Evolutionary conservation across 2,113 vertebrate genomes (phyloP), one percentile per base, ranked within the genome.

Genomic region (Megaptera novaeangliae): DNA sequence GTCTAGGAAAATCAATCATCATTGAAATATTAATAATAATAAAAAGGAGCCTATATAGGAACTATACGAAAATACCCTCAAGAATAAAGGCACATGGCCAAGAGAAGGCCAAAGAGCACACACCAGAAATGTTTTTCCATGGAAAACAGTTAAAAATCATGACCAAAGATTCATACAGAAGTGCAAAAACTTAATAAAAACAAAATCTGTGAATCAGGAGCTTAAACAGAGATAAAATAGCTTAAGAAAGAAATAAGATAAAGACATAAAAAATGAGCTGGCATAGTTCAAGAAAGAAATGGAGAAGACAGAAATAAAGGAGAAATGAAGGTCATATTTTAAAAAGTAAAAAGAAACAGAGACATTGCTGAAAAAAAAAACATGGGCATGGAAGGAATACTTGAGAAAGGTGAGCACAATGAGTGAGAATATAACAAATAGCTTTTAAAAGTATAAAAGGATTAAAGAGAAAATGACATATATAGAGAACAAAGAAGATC

Each of bases 381-480:
- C n/a, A 61, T 34, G 4, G 39, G 10, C 75, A 44, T 44, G 21
- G 49, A 93, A 95, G 68, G 18, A 82, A 95, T 49, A 8, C 25
- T 91, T 93, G 39, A 63, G 46, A 97, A 95, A 93, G 83, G 44
- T 77, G 59, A 90, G 20, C 27, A 83, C 93, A 88, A 88, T 66
- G 18, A 90, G 74, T 87, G 44, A 87, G 52, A 90, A 86, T 93
- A 82, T 66, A 95, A 93, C 72, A 88, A 94, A 61, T 39, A 61
- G 31, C 74, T 88, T 85, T 74, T 9, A n/a, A 61, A 90, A 93
- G 46, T 46, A 86, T 93, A 59, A 91, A 78, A 91, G 31, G 31
- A 66, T 94, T 94, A 72, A 83, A 52, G 39, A 93, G 59, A 97
- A 97, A 93, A 89, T 83, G 57, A 91, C 46, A 91, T 31, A 34